Evolutionary conservation across 2,888 invertebrate genomes (phyloP), one percentile per base, ranked within the genome.

Genomic region (Campoplex nolae): DNA sequence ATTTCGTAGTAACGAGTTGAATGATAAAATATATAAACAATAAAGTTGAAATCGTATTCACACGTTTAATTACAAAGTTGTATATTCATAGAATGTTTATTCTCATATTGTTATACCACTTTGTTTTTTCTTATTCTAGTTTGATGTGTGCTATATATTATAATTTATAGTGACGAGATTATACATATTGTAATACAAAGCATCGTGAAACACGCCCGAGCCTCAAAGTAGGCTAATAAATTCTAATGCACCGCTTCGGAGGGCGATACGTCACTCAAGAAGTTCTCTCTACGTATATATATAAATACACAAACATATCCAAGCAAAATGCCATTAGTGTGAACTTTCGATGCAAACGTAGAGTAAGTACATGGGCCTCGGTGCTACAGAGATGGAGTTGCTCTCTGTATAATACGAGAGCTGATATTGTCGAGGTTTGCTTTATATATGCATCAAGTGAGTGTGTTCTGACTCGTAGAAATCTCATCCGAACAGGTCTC

Each of bases 291-390:
- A 38, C 38, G 23, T 23, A 11, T 28, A 7, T 28, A 7, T 28
- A 62, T 76, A 28, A 6, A 62, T 35, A 48, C 32, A 35, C 18
- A 28, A 32, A 62, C 42, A 62, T 75, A 51, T 70, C 70, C 83
- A 51, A 79, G 87, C 91, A 91, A 80, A 92, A 92, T 92, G 92
- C 92, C 92, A 92, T 93, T 92, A 91, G 91, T 89, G 92, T 93
- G 92, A 93, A 93, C 93, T 92, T 92, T 92, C 92, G 90, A 92
- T 92, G 88, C 45, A 79, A 56, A 70, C 70, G 79, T 58, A 38
- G 42, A 75, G 75, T 81, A 58, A 77, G 76, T 67, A 90, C 87
- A 91, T 87, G 70, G n/a, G 32, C 70, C 32, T 51, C 35, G 56
- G 71, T 80, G 58, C 71, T 32, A 65, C 71, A 70, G 48, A 79